phyloP scores from a whole-genome alignment of 2,797 vertebrate species.

The Lophotriccus pileatus region DNA sequence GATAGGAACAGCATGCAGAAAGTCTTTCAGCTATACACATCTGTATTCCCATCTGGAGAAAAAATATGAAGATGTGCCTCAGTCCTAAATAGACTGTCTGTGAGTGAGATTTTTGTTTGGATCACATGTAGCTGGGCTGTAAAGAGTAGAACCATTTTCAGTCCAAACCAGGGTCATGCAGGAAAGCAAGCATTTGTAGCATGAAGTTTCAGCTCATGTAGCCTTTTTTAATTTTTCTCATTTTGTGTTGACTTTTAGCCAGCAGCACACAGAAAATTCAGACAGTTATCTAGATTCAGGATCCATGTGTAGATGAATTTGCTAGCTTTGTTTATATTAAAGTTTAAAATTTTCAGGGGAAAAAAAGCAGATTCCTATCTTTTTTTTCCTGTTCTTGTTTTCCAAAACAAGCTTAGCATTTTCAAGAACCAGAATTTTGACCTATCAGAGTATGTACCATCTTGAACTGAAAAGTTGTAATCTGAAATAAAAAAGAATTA shows the following conservation, averaged over 20 bases:
- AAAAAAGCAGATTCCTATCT: neutral
- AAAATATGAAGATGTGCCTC: neutral
- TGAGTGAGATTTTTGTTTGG: neutral
- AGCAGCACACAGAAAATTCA: neutral
- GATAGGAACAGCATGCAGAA: neutral
- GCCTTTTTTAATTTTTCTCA: neutral
- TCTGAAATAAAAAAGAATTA: neutral
- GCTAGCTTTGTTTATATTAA: neutral
- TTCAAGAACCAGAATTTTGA: neutral
- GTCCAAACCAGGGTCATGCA: neutral
- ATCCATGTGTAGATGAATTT: neutral
- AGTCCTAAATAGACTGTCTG: neutral
- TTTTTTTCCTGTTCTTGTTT: neutral
- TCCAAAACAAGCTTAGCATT: neutral
- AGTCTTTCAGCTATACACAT: neutral
- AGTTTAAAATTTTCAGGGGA: neutral
- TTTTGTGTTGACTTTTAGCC: neutral
- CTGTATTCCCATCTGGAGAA: neutral
- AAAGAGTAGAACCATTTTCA: neutral
- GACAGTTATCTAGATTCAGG: neutral
- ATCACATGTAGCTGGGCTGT: neutral
- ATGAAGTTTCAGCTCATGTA: neutral
- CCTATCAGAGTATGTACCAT: accelerated
- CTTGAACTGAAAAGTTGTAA: neutral
- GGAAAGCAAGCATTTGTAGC: neutral